A percentile compares a stretch with the other conserved stretches of the same genome.
These are phyloP conservation scores for Enteromius fasciolatus DNA, from an alignment of 2,797 vertebrate species.

Conservation along the genomic window DNA sequence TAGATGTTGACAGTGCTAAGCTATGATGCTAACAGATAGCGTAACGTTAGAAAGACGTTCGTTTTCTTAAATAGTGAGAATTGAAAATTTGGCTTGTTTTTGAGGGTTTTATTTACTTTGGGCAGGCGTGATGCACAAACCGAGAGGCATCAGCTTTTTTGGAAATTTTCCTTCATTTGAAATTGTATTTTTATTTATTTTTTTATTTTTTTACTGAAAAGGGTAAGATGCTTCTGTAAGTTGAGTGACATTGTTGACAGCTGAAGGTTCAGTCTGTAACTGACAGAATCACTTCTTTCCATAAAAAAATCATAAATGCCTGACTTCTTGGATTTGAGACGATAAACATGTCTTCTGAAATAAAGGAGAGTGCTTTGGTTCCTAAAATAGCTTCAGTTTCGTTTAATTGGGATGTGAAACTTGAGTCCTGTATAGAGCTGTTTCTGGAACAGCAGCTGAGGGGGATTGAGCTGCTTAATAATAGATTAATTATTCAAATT, in stretches of 20 bases:
- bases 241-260: not conserved
- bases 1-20: constrained; percentile 49
- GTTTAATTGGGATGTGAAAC: constrained; percentile 40
- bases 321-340: not conserved
- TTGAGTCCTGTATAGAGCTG: constrained; percentile 17
- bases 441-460: constrained; percentile 31
- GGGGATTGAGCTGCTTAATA: constrained; percentile 19
- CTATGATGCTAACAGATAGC: constrained; percentile 34
- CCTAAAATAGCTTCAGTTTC: constrained; percentile 37
- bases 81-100: not conserved
- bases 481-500: not conserved
- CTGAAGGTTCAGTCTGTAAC: not conserved
- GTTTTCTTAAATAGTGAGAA: not conserved
- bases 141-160: not conserved
- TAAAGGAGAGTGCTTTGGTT: not conserved
- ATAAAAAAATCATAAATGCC: too few species aligned
- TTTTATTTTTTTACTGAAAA: not conserved
- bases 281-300: not conserved
- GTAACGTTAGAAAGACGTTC: not conserved
- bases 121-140: not conserved
- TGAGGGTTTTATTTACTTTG: not conserved
- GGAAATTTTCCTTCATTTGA: not conserved
- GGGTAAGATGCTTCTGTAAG: not conserved
- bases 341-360: not conserved
- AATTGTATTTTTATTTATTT: not conserved